A percentile compares a stretch with the other conserved stretches of the same genome.
These are phyloP conservation scores for Apotomis capreana DNA, from an alignment of 2,888 invertebrate genomes.

Conservation along the genomic window DNA sequence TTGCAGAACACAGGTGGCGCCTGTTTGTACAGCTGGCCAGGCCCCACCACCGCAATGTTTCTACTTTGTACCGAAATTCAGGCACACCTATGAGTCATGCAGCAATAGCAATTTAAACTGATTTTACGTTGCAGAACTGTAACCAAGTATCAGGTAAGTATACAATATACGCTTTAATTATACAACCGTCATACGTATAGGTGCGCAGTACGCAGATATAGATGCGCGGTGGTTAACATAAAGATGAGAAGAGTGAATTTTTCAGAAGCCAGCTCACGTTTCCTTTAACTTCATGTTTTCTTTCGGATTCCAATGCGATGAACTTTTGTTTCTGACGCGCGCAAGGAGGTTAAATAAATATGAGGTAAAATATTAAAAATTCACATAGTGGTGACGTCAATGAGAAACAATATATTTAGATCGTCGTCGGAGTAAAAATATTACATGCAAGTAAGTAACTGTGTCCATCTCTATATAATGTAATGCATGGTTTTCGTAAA, in stretches of 20 bases:
- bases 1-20: slow-evolving; percentile 60
- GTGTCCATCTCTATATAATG: background rate
- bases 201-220: no score
- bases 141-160: no score
- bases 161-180: no score
- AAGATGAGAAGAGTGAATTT: no score
- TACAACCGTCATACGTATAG: no score
- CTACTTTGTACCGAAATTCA: slow-evolving; percentile 46
- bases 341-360: slow-evolving; percentile 37
- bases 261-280: background rate
- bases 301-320: slow-evolving; percentile 26
- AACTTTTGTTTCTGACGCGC: slow-evolving; percentile 35
- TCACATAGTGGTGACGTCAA: slow-evolving; percentile 34
- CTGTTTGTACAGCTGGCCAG: slow-evolving; percentile 66
- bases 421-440: slow-evolving; percentile 9
- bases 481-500: slow-evolving; percentile 26
- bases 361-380: slow-evolving; percentile 18
- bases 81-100: slow-evolving; percentile 57
- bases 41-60: slow-evolving; percentile 45
- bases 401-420: slow-evolving; percentile 26
- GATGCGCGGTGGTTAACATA: no score
- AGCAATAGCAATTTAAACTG: slow-evolving; percentile 7
- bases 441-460: background rate
- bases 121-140: background rate
- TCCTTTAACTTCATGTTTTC: slow-evolving; percentile 3